Conservation (phyloP, 2,888 invertebrate genomes). For the Torymus tubicola region DNA sequence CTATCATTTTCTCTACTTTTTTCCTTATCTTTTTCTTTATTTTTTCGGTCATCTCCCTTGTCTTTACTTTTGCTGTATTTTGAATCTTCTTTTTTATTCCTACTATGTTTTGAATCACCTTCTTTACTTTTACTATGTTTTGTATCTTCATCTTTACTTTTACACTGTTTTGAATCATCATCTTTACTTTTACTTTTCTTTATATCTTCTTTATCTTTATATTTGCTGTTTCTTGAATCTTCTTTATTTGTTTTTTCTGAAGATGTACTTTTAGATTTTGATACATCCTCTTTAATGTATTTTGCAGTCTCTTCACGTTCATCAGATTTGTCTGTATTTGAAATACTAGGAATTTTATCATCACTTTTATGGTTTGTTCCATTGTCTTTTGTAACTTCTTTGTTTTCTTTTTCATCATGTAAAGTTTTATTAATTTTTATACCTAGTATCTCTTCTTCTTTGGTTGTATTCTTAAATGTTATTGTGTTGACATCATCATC, state of each 20-base stretch:
- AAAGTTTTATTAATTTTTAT: slow-evolving; percentile 36
- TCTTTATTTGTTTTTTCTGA: slow-evolving; percentile 52
- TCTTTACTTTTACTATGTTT: slow-evolving; percentile 57
- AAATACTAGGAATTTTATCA: slow-evolving; percentile 41
- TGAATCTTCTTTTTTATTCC: slow-evolving; percentile 41
- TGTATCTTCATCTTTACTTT: slow-evolving; percentile 56
- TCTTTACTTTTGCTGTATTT: slow-evolving; percentile 45
- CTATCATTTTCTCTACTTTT: slow-evolving; percentile 64
- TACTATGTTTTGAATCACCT: slow-evolving; percentile 42
- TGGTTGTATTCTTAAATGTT: slow-evolving; percentile 28
- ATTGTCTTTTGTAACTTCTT: slow-evolving; percentile 50
- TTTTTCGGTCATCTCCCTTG: slow-evolving; percentile 56
- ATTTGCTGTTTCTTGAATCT: slow-evolving; percentile 45
- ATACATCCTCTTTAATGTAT: slow-evolving; percentile 43
- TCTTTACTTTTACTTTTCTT: slow-evolving; percentile 39
- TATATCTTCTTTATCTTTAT: slow-evolving; percentile 44
- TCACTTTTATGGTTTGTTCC: slow-evolving; percentile 46
- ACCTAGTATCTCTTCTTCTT: slow-evolving; percentile 47
- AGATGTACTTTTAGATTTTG: slow-evolving; percentile 53
- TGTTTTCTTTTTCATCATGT: slow-evolving; percentile 75
- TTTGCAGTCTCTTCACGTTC: slow-evolving; percentile 52
- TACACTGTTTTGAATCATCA: slow-evolving; percentile 57
- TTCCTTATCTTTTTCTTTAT: slow-evolving; percentile 59
- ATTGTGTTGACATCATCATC: slow-evolving; percentile 65
- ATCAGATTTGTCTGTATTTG: slow-evolving; percentile 45